Percentiles rank a stretch among this genome's conserved stretches.
These are phyloP conservation scores for Natator depressus DNA, from an alignment of 2,113 vertebrate species.

Conservation along the genomic window DNA sequence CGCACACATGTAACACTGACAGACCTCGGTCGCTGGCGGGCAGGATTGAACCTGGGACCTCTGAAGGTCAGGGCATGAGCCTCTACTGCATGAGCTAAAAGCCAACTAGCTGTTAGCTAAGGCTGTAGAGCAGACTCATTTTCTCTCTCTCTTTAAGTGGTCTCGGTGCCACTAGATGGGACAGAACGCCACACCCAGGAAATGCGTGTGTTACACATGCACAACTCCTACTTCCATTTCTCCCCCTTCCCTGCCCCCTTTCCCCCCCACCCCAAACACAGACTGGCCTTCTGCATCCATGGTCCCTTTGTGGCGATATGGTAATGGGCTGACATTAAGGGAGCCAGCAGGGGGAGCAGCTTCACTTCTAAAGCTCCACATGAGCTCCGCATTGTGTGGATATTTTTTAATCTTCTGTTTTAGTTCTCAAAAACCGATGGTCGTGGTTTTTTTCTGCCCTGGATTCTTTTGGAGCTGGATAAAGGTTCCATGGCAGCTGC, in stretches of 20 bases:
- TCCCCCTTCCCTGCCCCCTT: not conserved
- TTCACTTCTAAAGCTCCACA: not conserved
- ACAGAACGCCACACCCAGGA: no score
- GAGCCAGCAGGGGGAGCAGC: constrained; percentile 7
- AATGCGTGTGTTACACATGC: no score
- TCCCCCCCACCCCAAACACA: not conserved
- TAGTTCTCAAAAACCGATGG: not conserved
- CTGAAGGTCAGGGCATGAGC: no score
- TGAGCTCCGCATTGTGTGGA: not conserved
- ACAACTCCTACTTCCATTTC: not conserved
- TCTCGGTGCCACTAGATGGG: no score
- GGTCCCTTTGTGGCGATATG: not conserved
- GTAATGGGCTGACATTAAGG: not conserved
- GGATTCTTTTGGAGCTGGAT: constrained; percentile 1
- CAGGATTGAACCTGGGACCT: no score
- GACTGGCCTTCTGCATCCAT: not conserved
- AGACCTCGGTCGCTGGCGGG: not conserved
- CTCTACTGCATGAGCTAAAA: no score
- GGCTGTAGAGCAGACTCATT: no score
- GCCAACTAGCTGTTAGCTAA: no score
- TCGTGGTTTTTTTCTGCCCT: not conserved
- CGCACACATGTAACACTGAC: not conserved
- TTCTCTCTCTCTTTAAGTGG: no score
- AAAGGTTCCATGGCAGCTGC: not conserved
- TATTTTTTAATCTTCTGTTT: not conserved